Percentiles rank a stretch among this genome's conserved stretches.
phyloP scores from a whole-genome alignment of 2,888 invertebrate genomes.

The Tenodera sinensis region DNA sequence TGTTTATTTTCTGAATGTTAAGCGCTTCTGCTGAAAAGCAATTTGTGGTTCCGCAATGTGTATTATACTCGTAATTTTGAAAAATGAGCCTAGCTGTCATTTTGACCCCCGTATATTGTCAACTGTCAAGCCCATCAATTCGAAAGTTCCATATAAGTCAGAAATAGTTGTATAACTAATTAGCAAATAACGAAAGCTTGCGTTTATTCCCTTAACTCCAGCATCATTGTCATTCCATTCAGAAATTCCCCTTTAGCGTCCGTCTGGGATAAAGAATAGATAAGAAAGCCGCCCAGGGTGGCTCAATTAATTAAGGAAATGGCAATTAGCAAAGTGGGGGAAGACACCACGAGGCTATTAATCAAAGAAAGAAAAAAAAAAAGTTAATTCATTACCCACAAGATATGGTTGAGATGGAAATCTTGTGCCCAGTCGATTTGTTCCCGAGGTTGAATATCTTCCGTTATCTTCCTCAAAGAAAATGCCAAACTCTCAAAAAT shows the following conservation, averaged over 20 bases:
- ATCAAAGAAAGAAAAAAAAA: background rate
- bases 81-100: too few relatives aligned
- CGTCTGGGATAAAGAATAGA: background rate
- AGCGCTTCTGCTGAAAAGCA: too few relatives aligned
- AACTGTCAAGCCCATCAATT: too few relatives aligned
- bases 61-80: too few relatives aligned
- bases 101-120: too few relatives aligned
- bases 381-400: background rate
- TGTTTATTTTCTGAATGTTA: too few relatives aligned
- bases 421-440: background rate
- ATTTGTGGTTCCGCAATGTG: too few relatives aligned
- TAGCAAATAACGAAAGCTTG: background rate
- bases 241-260: background rate
- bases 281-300: background rate
- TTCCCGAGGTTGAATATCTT: background rate
- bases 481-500: background rate
- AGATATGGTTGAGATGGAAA: background rate
- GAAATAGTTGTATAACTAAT: background rate
- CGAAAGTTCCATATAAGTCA: too few relatives aligned
- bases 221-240: background rate
- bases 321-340: background rate
- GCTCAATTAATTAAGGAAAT: background rate
- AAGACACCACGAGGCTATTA: background rate
- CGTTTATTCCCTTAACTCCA: background rate
- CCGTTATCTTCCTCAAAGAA: background rate